A percentile compares a stretch with the other conserved stretches of the same genome.
Conservation (phyloP, 1,140 invertebrate species). For the Drosophila miranda region DNA sequence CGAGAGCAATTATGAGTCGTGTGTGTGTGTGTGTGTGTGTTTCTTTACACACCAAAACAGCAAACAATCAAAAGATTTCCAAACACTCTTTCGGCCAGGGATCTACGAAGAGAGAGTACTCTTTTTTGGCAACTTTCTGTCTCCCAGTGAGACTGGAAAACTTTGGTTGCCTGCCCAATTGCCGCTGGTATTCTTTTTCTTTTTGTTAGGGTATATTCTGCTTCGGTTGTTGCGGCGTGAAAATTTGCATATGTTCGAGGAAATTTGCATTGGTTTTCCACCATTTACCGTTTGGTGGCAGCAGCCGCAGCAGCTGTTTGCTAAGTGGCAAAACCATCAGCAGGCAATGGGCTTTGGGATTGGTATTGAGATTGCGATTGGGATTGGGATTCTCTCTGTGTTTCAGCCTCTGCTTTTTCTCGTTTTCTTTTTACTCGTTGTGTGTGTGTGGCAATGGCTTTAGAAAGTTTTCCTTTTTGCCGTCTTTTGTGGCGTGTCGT, state of each 20-base stretch:
- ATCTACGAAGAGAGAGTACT: no score
- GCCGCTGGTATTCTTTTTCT: no score
- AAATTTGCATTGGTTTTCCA: conserved; percentile 49
- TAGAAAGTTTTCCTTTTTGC: conserved; percentile 62
- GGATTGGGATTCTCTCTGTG: not conserved
- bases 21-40: no score
- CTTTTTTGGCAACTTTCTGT: no score
- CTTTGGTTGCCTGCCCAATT: no score
- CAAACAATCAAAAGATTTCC: no score
- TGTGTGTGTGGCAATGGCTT: conserved; percentile 44
- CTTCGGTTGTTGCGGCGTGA: conserved; percentile 43
- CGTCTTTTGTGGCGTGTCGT: not conserved
- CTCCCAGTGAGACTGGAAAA: no score
- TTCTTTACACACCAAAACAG: no score
- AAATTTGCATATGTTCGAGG: conserved; percentile 75
- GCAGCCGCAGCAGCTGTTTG: conserved; percentile 46
- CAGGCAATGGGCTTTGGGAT: conserved; percentile 19
- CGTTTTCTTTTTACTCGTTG: not conserved
- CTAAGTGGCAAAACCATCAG: conserved; percentile 53
- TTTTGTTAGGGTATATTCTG: no score
- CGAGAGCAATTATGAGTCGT: conserved; percentile 27
- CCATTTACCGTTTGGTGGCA: conserved; percentile 29
- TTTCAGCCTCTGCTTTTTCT: conserved; percentile 8
- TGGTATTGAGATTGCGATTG: not conserved
- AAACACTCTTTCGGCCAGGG: no score